A percentile compares a stretch with the other conserved stretches of the same genome.
phyloP scores from a whole-genome alignment of 2,888 invertebrate species.

The Eurytoma adleriae region DNA sequence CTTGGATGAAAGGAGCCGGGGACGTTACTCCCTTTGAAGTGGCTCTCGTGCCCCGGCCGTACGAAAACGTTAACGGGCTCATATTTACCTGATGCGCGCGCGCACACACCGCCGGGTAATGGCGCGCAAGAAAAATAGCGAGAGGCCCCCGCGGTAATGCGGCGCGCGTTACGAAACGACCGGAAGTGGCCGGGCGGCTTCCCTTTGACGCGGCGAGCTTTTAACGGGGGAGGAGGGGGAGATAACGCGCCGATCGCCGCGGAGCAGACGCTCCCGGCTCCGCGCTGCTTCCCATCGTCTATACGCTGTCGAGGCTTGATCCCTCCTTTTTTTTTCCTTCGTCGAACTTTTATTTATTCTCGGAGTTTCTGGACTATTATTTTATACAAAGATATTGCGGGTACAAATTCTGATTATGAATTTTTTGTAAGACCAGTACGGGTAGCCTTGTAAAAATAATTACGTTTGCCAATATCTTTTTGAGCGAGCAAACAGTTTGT shows the following conservation, averaged over 20 bases:
- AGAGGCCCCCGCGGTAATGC: slow-evolving; percentile 45
- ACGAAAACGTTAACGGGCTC: slow-evolving; percentile 54
- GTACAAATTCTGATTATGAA: too few species aligned
- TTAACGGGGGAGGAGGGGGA: slow-evolving; percentile 31
- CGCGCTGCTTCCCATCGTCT: slow-evolving; percentile 6
- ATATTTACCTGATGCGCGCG: slow-evolving; percentile 36
- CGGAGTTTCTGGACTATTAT: too few species aligned
- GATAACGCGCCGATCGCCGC: slow-evolving; percentile 41
- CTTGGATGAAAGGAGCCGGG: slow-evolving; percentile 43
- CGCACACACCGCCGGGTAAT: slow-evolving; percentile 20
- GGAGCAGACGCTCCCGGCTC: slow-evolving; percentile 20
- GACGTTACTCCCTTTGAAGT: slow-evolving; percentile 62
- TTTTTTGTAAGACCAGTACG: too few species aligned
- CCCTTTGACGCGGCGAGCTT: slow-evolving; percentile 61
- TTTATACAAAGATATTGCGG: too few species aligned
- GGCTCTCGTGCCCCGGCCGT: slow-evolving; percentile 56
- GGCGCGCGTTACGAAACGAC: slow-evolving; percentile 59
- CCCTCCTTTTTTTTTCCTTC: too few species aligned
- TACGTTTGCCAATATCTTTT: too few species aligned
- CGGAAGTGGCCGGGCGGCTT: slow-evolving; percentile 65
- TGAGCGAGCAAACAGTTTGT: too few species aligned
- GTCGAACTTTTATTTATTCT: too few species aligned
- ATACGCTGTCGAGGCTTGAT: too few species aligned
- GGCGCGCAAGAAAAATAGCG: slow-evolving; percentile 52
- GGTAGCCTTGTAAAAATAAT: too few species aligned